phyloP scores from a whole-genome alignment of 1,140 invertebrate species.

The Cherax destructor region DNA sequence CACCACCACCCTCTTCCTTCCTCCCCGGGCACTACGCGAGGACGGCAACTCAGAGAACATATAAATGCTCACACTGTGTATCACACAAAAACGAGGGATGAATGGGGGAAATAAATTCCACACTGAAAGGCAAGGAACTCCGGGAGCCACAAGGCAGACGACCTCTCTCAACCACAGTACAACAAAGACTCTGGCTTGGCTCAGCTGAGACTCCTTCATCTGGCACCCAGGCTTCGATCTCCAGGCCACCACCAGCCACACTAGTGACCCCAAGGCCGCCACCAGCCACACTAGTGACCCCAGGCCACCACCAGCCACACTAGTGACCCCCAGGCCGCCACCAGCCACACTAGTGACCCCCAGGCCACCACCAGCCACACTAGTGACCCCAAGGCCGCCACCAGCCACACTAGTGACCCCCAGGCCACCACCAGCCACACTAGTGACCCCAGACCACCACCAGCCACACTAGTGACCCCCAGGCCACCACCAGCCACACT shows the following conservation, averaged over 20 bases:
- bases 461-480: no score
- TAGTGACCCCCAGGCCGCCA: no score
- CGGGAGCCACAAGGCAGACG: neutral
- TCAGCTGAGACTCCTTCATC: neutral
- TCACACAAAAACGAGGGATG: neutral
- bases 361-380: no score
- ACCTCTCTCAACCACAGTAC: neutral
- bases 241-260: neutral
- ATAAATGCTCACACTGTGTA: neutral
- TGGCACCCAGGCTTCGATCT: slow-evolving; percentile 7
- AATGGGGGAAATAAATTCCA: neutral
- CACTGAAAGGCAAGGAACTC: neutral
- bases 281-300: no score
- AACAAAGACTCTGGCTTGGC: neutral
- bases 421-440: no score
- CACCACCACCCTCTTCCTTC: slow-evolving; percentile 5
- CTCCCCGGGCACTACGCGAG: neutral
- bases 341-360: no score
- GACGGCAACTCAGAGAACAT: neutral
- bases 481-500: no score
- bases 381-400: no score
- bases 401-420: no score
- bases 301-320: no score
- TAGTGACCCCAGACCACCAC: no score
- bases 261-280: neutral